phyloP scores from a whole-genome alignment of 2,888 invertebrate species.

The Dryadula phaetusa region DNA sequence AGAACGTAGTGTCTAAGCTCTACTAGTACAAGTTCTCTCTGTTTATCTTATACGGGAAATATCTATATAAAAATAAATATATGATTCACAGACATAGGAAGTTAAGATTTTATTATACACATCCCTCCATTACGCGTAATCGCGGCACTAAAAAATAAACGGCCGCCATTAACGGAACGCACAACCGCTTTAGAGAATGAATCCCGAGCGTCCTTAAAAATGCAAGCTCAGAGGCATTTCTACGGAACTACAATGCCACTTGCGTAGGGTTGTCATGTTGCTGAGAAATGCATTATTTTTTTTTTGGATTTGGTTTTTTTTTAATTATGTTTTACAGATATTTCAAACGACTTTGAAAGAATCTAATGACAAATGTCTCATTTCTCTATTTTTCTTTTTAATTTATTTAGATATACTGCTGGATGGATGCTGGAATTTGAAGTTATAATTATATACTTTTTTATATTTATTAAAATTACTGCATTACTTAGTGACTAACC shows the following conservation, averaged over 20 bases:
- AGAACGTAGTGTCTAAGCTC: too few relatives aligned
- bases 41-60: too few relatives aligned
- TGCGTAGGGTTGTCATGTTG: constrained; percentile 49
- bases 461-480: too few relatives aligned
- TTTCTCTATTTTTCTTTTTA: background rate
- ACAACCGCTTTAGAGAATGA: constrained; percentile 41
- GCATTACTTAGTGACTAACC: too few relatives aligned
- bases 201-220: constrained; percentile 51
- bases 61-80: too few relatives aligned
- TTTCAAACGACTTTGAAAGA: too few relatives aligned
- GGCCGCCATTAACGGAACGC: constrained; percentile 39
- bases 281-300: background rate
- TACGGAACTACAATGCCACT: constrained; percentile 69
- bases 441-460: too few relatives aligned
- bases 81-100: background rate
- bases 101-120: constrained; percentile 17
- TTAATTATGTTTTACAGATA: background rate
- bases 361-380: too few relatives aligned
- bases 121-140: constrained; percentile 7
- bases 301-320: too few relatives aligned
- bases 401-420: too few relatives aligned
- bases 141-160: constrained; percentile 26
- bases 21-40: background rate
- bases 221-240: constrained; percentile 51
- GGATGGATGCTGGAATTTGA: too few relatives aligned